Conservation (phyloP, 2,888 invertebrate genomes). For the Trilocha varians region DNA sequence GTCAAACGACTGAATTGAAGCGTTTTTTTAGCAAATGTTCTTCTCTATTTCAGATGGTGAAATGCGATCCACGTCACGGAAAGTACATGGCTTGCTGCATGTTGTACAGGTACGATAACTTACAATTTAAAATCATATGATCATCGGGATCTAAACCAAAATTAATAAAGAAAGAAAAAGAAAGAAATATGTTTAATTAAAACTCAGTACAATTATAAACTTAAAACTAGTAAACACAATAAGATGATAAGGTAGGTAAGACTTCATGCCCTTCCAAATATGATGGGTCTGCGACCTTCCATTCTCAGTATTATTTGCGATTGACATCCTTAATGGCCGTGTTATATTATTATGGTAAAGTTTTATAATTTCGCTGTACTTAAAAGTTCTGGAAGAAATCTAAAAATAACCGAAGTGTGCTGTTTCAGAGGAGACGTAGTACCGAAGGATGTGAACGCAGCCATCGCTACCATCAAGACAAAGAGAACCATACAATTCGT, state of each 20-base stretch:
- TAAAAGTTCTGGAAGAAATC: background rate
- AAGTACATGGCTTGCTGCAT: slow-evolving; percentile 97
- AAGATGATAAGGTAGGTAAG: no score
- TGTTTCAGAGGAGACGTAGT: slow-evolving; percentile 88
- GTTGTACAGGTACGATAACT: slow-evolving; percentile 87
- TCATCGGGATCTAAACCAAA: background rate
- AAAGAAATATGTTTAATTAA: no score
- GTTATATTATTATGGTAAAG: no score
- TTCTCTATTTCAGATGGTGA: slow-evolving; percentile 81
- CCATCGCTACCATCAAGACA: slow-evolving; percentile 95
- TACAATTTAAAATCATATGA: no score
- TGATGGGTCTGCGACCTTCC: no score
- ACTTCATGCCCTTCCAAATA: no score
- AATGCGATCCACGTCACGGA: slow-evolving; percentile 91
- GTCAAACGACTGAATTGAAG: background rate
- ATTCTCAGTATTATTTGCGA: no score
- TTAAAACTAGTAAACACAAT: background rate
- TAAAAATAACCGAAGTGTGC: background rate
- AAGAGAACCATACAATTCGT: slow-evolving; percentile 92
- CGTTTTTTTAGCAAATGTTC: background rate
- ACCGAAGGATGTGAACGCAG: slow-evolving; percentile 93
- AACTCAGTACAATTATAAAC: background rate
- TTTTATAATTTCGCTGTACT: background rate
- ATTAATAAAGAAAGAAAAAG: no score
- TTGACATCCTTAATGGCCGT: no score